These are phyloP conservation scores for Cephalopachus bancanus DNA, from an alignment of 2,797 vertebrate species.

Conservation along the genomic window DNA sequence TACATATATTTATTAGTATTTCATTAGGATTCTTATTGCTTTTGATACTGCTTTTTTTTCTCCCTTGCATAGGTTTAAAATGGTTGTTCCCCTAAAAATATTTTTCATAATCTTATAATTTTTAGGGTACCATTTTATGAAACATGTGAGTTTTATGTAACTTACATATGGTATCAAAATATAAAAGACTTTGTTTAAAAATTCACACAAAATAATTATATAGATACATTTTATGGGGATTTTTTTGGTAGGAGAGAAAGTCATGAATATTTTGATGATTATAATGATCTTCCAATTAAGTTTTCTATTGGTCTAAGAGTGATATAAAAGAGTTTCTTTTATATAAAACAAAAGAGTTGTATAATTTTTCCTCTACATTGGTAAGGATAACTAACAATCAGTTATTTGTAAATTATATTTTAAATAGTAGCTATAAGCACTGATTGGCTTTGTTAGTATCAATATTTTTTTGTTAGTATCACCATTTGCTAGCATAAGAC, in stretches of 20 bases:
- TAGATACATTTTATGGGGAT: not conserved
- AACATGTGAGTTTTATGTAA: not conserved
- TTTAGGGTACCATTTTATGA: not conserved
- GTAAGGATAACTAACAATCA: slow-evolving; percentile 68
- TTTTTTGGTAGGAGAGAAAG: not conserved
- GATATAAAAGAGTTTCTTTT: not conserved
- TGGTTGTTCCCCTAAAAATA: not conserved
- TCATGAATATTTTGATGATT: not conserved
- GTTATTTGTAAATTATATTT: slow-evolving; percentile 83
- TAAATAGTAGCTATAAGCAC: slow-evolving; percentile 81
- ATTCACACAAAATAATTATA: not conserved
- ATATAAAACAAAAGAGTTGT: not conserved
- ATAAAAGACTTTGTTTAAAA: not conserved
- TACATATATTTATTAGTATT: not conserved
- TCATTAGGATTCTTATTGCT: not conserved
- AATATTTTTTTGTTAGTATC: slow-evolving; percentile 77
- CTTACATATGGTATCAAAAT: not conserved
- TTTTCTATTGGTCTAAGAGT: not conserved
- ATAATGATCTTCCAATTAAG: not conserved
- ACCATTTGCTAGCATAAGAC: slow-evolving; percentile 64
- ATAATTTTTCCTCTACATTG: not conserved
- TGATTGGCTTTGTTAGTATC: slow-evolving; percentile 82
- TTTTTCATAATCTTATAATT: not conserved
- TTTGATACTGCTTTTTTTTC: not conserved
- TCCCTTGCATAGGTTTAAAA: not conserved